Conservation (phyloP, 2,113 vertebrate species). For the Percina caprodes region DNA sequence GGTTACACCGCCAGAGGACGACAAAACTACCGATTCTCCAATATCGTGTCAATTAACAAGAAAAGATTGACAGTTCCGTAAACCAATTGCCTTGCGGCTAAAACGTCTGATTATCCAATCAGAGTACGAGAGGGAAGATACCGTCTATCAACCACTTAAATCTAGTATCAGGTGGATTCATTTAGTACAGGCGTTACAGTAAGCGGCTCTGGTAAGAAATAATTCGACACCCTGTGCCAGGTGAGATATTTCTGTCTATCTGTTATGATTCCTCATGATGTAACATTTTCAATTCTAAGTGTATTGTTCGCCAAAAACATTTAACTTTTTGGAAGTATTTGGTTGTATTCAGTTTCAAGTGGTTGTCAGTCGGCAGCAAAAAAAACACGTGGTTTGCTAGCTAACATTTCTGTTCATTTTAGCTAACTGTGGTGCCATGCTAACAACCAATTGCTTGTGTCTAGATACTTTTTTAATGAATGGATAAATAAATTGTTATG, state of each 20-base stretch:
- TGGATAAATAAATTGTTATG: too few species aligned
- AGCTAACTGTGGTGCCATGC: neutral
- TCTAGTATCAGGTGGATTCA: rapidly evolving
- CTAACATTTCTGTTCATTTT: neutral
- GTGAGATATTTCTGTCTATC: neutral
- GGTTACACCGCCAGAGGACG: slow-evolving; percentile 19
- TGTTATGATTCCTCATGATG: neutral
- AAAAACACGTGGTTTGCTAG: slow-evolving; percentile 1
- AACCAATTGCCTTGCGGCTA: slow-evolving; percentile 41
- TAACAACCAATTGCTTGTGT: neutral
- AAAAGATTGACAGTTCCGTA: slow-evolving; percentile 46
- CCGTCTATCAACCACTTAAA: rapidly evolving
- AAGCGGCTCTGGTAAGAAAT: too few species aligned
- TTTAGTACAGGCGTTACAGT: too few species aligned
- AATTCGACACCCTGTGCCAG: neutral
- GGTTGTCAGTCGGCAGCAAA: neutral
- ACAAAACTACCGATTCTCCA: neutral
- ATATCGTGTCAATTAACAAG: neutral
- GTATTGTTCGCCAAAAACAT: neutral
- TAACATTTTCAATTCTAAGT: rapidly evolving
- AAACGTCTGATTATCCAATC: slow-evolving; percentile 35
- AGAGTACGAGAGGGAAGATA: neutral
- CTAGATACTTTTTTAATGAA: too few species aligned
- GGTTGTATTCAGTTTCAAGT: neutral
- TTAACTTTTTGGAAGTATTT: neutral